phyloP scores from a whole-genome alignment of 1,140 invertebrate species.

The Globodera ellingtonae region DNA sequence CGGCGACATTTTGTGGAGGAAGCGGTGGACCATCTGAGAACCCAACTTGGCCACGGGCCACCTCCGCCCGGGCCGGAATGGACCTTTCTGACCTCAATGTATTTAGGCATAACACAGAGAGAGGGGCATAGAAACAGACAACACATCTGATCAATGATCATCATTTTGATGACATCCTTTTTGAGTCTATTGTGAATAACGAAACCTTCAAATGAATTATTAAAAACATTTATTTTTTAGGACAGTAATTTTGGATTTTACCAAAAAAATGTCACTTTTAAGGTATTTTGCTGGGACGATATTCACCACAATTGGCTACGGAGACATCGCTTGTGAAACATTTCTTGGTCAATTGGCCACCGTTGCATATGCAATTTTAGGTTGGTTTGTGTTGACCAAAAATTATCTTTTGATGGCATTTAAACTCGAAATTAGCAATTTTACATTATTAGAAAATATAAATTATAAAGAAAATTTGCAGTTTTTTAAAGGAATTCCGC shows the following conservation, averaged over 20 bases:
- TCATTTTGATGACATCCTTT: too few species aligned
- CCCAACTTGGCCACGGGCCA: constrained; percentile 24
- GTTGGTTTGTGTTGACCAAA: constrained; percentile 60
- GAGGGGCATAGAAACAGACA: too few species aligned
- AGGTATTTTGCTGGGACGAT: constrained; percentile 59
- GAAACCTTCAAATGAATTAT: too few species aligned
- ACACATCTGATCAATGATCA: too few species aligned
- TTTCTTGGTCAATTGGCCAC: constrained; percentile 87
- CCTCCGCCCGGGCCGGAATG: constrained; percentile 34
- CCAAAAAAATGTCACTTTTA: not conserved
- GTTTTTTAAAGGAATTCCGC: constrained; percentile 84
- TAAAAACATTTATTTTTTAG: too few species aligned
- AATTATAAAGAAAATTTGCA: constrained; percentile 71
- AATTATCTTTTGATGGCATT: not conserved
- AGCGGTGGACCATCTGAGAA: constrained; percentile 51
- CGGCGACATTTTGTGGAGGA: constrained; percentile 47
- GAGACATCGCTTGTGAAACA: constrained; percentile 90
- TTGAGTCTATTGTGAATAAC: too few species aligned
- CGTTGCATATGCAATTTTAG: constrained; percentile 91
- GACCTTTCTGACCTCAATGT: constrained; percentile 50
- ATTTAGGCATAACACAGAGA: too few species aligned
- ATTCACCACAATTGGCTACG: constrained; percentile 75
- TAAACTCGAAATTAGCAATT: not conserved
- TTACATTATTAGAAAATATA: not conserved
- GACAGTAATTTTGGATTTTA: too few species aligned